A percentile compares a stretch with the other conserved stretches of the same genome.
Evolutionary conservation across 2,888 invertebrate genomes (phyloP).

Genomic region (Euzophera pinguis): DNA sequence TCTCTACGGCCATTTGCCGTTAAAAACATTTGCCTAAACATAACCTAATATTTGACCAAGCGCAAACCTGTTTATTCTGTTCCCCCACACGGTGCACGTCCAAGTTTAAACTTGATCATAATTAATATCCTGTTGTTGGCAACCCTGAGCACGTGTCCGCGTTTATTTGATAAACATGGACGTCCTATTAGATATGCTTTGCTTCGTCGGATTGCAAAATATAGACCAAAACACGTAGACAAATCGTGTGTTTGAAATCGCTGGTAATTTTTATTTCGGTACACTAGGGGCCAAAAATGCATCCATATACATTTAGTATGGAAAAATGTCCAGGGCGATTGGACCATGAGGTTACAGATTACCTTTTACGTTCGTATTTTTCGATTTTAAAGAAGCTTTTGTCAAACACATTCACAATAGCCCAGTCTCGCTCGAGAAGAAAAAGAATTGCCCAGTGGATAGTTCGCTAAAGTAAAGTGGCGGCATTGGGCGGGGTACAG

Average conservation of each 20-base stretch:
- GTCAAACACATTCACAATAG: too few relatives aligned
- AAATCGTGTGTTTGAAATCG: slow-evolving; percentile 14
- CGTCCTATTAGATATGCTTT: slow-evolving; percentile 14
- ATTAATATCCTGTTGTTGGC: slow-evolving; percentile 15
- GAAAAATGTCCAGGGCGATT: too few relatives aligned
- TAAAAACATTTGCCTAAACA: slow-evolving; percentile 1
- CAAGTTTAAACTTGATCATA: slow-evolving; percentile 14
- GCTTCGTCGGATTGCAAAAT: slow-evolving; percentile 5
- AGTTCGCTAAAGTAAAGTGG: too few relatives aligned
- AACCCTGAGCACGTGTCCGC: slow-evolving; percentile 13
- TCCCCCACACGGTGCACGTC: not conserved
- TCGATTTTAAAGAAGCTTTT: too few relatives aligned
- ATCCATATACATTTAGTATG: too few relatives aligned
- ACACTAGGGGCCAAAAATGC: too few relatives aligned
- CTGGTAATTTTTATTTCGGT: not conserved
- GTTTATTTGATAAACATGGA: slow-evolving; percentile 16
- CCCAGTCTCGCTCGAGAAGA: too few relatives aligned
- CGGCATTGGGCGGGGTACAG: too few relatives aligned
- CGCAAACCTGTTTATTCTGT: not conserved
- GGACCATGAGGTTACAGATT: too few relatives aligned
- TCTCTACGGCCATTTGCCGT: not conserved
- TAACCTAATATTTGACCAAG: slow-evolving; percentile 4
- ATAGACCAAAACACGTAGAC: slow-evolving; percentile 5
- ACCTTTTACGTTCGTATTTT: too few relatives aligned
- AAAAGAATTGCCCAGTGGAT: too few relatives aligned